These are phyloP conservation scores for Trichogramma evanescens DNA, from an alignment of 2,888 invertebrate genomes.

Conservation along the genomic window DNA sequence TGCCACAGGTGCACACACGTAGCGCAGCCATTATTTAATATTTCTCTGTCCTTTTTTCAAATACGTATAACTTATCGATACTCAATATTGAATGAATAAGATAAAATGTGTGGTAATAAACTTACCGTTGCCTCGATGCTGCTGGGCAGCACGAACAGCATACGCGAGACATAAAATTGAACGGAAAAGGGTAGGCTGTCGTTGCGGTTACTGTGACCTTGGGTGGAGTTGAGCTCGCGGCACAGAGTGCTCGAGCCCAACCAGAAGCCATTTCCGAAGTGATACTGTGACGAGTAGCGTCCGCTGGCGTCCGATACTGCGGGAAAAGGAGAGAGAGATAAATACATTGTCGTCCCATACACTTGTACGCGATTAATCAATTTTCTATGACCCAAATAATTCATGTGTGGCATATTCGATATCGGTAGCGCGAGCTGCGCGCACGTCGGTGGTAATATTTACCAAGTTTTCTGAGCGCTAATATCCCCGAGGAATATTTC, in stretches of 20 bases:
- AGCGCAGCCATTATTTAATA: not conserved
- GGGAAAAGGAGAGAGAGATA: constrained; percentile 25
- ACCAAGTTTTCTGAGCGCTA: no score
- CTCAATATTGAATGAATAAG: not conserved
- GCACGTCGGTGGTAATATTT: no score
- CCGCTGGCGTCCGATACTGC: constrained; percentile 76
- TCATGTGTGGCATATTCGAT: no score
- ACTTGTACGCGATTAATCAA: no score
- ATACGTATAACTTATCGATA: no score
- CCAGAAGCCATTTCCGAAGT: constrained; percentile 79
- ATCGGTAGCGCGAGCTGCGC: no score
- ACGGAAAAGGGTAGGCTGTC: constrained; percentile 56
- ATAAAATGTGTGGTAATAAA: constrained; percentile 5
- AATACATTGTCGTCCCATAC: no score
- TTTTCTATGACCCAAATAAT: no score
- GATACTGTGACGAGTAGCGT: constrained; percentile 67
- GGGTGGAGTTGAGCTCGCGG: constrained; percentile 56
- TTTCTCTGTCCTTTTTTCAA: not conserved
- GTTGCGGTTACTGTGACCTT: constrained; percentile 28
- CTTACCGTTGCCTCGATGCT: constrained; percentile 53
- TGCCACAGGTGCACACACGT: not conserved
- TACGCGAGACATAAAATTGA: constrained; percentile 57
- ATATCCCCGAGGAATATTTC: no score
- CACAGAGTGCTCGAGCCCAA: constrained; percentile 68
- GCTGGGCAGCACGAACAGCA: constrained; percentile 53